Evolutionary conservation across 2,797 vertebrate species (phyloP).

Genomic region (Potorous gilbertii): DNA sequence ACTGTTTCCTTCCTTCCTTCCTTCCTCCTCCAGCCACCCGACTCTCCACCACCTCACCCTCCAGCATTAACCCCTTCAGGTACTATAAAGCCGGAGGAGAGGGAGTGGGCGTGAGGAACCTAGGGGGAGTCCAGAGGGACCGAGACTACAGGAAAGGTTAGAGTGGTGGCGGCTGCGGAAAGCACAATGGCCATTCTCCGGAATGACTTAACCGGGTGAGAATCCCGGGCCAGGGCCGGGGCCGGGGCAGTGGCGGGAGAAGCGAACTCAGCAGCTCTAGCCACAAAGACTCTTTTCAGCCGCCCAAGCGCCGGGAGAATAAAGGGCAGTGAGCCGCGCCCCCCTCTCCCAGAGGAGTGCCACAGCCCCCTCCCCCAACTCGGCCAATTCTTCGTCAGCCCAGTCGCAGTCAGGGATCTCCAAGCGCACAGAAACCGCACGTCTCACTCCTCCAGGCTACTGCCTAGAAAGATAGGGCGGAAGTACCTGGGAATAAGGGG

Average conservation of each 20-base stretch:
- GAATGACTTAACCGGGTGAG: slow-evolving; percentile 97
- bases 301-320: slow-evolving; percentile 77
- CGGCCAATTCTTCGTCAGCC: slow-evolving; percentile 57
- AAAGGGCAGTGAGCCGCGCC: slow-evolving; percentile 82
- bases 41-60: slow-evolving; percentile 30
- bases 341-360: slow-evolving; percentile 52
- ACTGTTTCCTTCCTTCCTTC: slow-evolving; percentile 79
- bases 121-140: slow-evolving; percentile 31
- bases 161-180: slow-evolving; percentile 75
- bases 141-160: slow-evolving; percentile 61
- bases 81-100: slow-evolving; percentile 54
- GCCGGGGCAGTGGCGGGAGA: slow-evolving; percentile 72
- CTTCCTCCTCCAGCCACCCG: slow-evolving; percentile 31
- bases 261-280: slow-evolving; percentile 84
- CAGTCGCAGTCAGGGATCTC: slow-evolving; percentile 18
- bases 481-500: slow-evolving; percentile 62
- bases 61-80: slow-evolving; percentile 74
- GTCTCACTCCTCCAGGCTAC: slow-evolving; percentile 44
- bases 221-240: slow-evolving; percentile 87
- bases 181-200: slow-evolving; percentile 87
- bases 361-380: slow-evolving; percentile 77
- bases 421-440: not conserved
- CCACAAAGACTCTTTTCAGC: slow-evolving; percentile 87
- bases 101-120: slow-evolving; percentile 43
- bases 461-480: slow-evolving; percentile 52